Evolutionary conservation across 2,888 invertebrate genomes (phyloP).

Genomic region (Agriopis aurantiaria): DNA sequence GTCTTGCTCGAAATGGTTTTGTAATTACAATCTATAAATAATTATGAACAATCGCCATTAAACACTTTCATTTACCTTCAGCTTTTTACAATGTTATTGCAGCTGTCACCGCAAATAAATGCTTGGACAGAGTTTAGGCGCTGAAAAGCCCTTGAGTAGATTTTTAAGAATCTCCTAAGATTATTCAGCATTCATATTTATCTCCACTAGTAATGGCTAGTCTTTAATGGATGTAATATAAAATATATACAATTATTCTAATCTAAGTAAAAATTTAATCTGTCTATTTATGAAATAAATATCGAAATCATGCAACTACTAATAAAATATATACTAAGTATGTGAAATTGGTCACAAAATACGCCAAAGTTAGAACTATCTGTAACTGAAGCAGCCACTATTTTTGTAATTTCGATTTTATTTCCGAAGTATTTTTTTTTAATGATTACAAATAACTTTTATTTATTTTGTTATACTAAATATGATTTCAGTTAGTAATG

Average conservation of each 20-base stretch:
- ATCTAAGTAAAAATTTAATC: neutral
- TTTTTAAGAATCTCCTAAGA: slow-evolving; percentile 68
- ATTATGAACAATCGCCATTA: slow-evolving; percentile 9
- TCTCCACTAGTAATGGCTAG: slow-evolving; percentile 73
- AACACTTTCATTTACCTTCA: too few relatives aligned
- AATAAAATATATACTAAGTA: neutral
- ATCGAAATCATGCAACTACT: neutral
- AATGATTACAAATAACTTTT: slow-evolving; percentile 3
- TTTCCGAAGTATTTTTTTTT: slow-evolving; percentile 1
- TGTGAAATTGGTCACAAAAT: slow-evolving; percentile 69
- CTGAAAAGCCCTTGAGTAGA: neutral
- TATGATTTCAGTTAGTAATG: slow-evolving; percentile 16
- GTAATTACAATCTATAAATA: too few relatives aligned
- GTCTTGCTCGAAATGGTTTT: too few relatives aligned
- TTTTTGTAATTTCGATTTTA: slow-evolving; percentile 10
- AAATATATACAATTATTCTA: too few relatives aligned
- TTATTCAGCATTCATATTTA: slow-evolving; percentile 51
- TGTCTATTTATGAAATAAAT: neutral
- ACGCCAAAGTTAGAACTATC: slow-evolving; percentile 76
- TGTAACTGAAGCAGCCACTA: slow-evolving; percentile 45
- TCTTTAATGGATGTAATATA: slow-evolving; percentile 42
- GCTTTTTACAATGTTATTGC: too few relatives aligned
- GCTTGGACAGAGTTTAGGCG: too few relatives aligned
- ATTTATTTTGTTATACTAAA: too few relatives aligned
- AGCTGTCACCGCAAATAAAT: too few relatives aligned